Percentiles rank a stretch among this genome's conserved stretches.
Evolutionary conservation across 2,888 invertebrate species (phyloP).

Genomic region (Hypsopygia costalis): DNA sequence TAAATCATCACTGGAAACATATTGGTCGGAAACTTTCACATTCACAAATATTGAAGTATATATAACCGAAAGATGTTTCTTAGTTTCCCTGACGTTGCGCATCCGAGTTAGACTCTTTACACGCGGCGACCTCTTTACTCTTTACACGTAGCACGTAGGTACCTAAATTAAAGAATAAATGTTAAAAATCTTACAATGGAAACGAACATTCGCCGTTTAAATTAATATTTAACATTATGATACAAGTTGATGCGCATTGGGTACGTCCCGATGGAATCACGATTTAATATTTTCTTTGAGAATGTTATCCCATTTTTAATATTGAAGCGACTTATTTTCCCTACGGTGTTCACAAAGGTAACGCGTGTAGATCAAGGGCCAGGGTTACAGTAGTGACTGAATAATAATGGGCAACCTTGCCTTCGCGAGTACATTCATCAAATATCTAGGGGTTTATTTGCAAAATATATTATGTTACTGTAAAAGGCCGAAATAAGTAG

Average conservation of each 20-base stretch:
- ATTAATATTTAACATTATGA: slow-evolving; percentile 74
- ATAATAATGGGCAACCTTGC: slow-evolving; percentile 28
- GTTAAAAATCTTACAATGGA: slow-evolving; percentile 29
- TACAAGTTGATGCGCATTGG: slow-evolving; percentile 71
- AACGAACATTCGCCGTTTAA: slow-evolving; percentile 48
- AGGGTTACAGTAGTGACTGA: slow-evolving; percentile 30
- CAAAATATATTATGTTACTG: no score
- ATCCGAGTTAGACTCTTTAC: no score
- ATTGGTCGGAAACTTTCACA: no score
- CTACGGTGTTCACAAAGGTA: slow-evolving; percentile 62
- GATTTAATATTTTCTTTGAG: slow-evolving; percentile 77
- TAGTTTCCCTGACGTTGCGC: no score
- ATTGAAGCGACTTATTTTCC: slow-evolving; percentile 66
- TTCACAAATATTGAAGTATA: no score
- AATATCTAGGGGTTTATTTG: no score
- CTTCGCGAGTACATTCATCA: slow-evolving; percentile 25
- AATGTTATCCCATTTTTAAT: slow-evolving; percentile 76
- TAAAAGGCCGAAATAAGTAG: no score
- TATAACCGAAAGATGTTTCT: no score
- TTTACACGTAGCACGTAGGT: no score
- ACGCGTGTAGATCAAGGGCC: slow-evolving; percentile 50
- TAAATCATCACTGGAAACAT: no score
- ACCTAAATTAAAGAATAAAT: not conserved
- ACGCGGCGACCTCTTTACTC: no score
- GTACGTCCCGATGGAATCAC: slow-evolving; percentile 65